Evolutionary conservation across 1,140 invertebrate species (phyloP), one percentile per base, ranked within the genome.

Genomic region (Lycorma delicatula): DNA sequence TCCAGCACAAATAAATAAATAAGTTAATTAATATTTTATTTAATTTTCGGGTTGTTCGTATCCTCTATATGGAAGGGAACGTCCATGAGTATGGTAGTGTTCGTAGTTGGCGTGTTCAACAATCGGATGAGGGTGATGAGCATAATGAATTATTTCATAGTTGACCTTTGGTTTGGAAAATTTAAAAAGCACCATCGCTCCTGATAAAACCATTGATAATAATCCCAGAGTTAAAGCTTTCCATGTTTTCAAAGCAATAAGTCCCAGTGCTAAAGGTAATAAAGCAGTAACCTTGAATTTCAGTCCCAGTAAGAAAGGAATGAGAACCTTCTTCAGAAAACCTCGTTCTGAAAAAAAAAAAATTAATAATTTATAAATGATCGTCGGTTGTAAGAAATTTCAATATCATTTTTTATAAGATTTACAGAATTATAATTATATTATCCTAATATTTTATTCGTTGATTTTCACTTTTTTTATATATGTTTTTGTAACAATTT

Each of bases 221-320:
- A 91, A 79, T 64, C 86, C 87, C 60, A 91, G 75, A 12, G 87
- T 90, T 55, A 90, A 74, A 22, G 88, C 87, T 69, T 91, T 91
- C 88, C 88, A 91, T 22, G 88, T 90, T 69, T 90, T 90, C 18
- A 91, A 71, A 0, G 88, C 88, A 66, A 91, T 90, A 46, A 91
- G 73, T 49, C 86, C 85, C 20, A 91, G 74, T 5, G 86, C 86
- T 26, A 90, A 68, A 0, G 88, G 88, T 11, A 89, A 85, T 63
- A 91, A 70, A 13, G 88, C 85, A 1, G 86, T 86, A 28, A 87
- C 83, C 72, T 90, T 90, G 74, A 90, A 87, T 71, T 90, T 91
- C 54, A 91, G 73, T 62, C 87, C 88, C 57, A 91, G 73, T 25
- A 91, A 75, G 78, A 91, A 91, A 18, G 88, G 88, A 56, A 91